Evolutionary conservation across 2,797 vertebrate species (phyloP), one percentile per base, ranked within the genome.

Genomic region (Cottoperca gobio): DNA sequence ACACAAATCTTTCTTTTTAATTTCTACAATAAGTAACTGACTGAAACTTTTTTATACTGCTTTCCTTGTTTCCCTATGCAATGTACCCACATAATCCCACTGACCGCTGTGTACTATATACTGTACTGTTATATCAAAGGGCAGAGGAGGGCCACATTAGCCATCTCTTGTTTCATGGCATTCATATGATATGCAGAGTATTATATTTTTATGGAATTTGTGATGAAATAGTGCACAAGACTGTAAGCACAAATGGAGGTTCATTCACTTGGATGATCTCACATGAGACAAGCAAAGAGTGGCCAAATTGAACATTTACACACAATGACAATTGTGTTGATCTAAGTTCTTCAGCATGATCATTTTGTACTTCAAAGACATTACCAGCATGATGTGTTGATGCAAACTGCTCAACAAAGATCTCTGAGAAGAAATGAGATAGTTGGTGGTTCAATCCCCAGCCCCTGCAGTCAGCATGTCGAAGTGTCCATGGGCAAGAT

Each of bases 31-130:
- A n/a, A n/a, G n/a, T n/a, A n/a, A n/a, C n/a, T n/a, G n/a, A n/a
- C n/a, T n/a, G n/a, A n/a, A n/a, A n/a, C n/a, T n/a, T n/a, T 40
- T 70, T 23, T 23, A 55, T 35, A 35, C 50, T 28, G 26, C 42
- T 72, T 69, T 48, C 8, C 3, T 28, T 61, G 19, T 71, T 80
- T 83, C 64, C 46, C 72, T 81, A 73, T 82, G 67, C 73, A 86
- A 71, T 55, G 39, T 43, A 66, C 16, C 39, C 45, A 62, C 73
- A 78, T 7, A 19, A 35, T 62, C 42, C 55, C 11, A 64, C 37
- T 77, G 50, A 70, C 37, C 70, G 50, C 71, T 76, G 39, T 60
- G 42, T 43, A 37, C 33, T 82, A 40, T 68, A 26, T 23, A 37
- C n/a, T 71, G 13, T 57, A 37, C 26, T 61, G 28, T 16, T 70